These are phyloP conservation scores for Diploscapter pachys DNA, from an alignment of 1,140 invertebrate species.

Conservation along the genomic window DNA sequence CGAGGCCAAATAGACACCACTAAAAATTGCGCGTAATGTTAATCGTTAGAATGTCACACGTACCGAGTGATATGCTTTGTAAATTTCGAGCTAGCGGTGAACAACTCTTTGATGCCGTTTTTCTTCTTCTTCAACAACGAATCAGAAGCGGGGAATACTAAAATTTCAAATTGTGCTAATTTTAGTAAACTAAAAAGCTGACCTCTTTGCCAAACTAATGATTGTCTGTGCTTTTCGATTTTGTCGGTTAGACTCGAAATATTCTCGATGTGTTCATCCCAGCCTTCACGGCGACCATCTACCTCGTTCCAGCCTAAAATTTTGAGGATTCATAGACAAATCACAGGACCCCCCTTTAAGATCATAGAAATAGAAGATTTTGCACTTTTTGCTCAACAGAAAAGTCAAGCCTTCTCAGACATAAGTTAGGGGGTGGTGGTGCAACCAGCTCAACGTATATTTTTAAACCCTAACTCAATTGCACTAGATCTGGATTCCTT, in stretches of 20 bases:
- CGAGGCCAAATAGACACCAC: slow-evolving; percentile 86
- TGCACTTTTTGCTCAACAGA: no score
- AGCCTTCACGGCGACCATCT: slow-evolving; percentile 5
- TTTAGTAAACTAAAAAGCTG: slow-evolving; percentile 49
- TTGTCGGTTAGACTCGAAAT: slow-evolving; percentile 78
- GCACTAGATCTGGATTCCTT: no score
- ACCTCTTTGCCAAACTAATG: slow-evolving; percentile 57
- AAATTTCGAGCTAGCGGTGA: slow-evolving; percentile 88
- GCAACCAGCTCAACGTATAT: no score
- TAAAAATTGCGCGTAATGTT: slow-evolving; percentile 55
- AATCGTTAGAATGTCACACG: slow-evolving; percentile 3
- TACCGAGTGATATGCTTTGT: slow-evolving; percentile 83
- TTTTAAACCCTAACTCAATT: no score
- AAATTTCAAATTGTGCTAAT: background rate
- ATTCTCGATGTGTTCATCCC: slow-evolving; percentile 66
- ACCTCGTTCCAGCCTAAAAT: slow-evolving; percentile 30
- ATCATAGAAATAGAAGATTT: no score
- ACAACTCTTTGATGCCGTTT: slow-evolving; percentile 86
- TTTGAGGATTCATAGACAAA: no score
- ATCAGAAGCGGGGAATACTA: slow-evolving; percentile 27
- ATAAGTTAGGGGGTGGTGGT: no score
- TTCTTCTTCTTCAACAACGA: slow-evolving; percentile 66
- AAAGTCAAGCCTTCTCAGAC: no score
- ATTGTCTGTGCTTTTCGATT: slow-evolving; percentile 71
- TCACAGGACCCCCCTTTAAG: no score